These are phyloP conservation scores for Bombyx mandarina DNA, from an alignment of 1,140 invertebrate species.

Conservation along the genomic window DNA sequence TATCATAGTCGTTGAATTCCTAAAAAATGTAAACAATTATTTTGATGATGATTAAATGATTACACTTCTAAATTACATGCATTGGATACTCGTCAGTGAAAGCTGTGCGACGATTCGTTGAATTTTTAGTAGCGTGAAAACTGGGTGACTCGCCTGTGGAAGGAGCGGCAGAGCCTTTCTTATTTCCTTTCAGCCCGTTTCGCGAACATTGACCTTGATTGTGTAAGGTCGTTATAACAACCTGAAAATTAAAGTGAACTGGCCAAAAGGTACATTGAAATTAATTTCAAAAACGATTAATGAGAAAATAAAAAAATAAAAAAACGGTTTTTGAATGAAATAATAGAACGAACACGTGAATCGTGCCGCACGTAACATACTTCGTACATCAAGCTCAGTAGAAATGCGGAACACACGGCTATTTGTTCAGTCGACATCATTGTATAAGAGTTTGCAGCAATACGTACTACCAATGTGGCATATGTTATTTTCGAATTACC, in stretches of 20 bases:
- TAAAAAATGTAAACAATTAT: conserved; percentile 9
- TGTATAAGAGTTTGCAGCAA: conserved; percentile 67
- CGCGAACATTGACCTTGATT: conserved; percentile 33
- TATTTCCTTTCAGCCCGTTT: conserved; percentile 45
- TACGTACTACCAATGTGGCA: conserved; percentile 37
- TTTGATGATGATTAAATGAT: conserved; percentile 3
- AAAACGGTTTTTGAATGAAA: no score
- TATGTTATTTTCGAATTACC: conserved; percentile 66
- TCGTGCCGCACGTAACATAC: conserved; percentile 39
- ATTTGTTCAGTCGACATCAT: conserved; percentile 66
- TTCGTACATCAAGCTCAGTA: conserved; percentile 62
- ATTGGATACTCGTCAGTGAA: conserved; percentile 41
- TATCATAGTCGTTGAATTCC: no score
- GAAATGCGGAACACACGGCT: conserved; percentile 68
- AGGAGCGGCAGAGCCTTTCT: conserved; percentile 45
- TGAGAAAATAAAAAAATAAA: no score
- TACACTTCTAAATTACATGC: conserved; percentile 12
- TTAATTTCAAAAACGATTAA: no score
- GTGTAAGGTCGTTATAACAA: conserved; percentile 3
- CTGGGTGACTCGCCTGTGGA: conserved; percentile 46
- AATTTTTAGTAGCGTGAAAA: conserved; percentile 58
- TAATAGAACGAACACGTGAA: conserved; percentile 6
- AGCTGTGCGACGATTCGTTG: conserved; percentile 56
- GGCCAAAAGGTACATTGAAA: no score
- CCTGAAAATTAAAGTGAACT: no score